phyloP scores from a whole-genome alignment of 2,888 invertebrate species.

The Exocentrus adspersus region DNA sequence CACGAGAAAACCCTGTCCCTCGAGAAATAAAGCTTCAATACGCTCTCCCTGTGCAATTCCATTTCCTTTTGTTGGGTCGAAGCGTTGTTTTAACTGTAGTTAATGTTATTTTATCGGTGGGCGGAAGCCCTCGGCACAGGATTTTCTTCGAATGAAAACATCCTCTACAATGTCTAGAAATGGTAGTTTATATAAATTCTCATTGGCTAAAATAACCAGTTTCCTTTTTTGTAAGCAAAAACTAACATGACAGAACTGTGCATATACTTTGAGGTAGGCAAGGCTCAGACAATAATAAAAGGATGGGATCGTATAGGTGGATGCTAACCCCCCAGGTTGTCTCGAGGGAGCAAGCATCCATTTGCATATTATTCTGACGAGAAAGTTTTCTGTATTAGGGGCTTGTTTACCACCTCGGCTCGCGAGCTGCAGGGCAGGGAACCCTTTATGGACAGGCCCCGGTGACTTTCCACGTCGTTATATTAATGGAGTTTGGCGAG shows the following conservation, averaged over 20 bases:
- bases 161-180: too few species aligned
- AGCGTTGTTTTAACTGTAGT: slow-evolving; percentile 19
- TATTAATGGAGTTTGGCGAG: too few species aligned
- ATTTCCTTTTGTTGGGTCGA: slow-evolving; percentile 14
- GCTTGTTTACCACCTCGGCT: neutral
- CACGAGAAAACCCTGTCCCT: slow-evolving; percentile 4
- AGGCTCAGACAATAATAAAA: neutral
- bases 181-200: too few species aligned
- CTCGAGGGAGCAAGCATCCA: neutral
- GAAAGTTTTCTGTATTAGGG: neutral
- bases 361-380: neutral
- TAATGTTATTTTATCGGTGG: slow-evolving; percentile 10
- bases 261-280: too few species aligned
- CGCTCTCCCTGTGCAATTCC: slow-evolving; percentile 5
- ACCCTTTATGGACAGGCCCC: too few species aligned
- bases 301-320: neutral
- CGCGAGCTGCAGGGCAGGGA: neutral
- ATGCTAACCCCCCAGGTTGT: neutral
- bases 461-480: too few species aligned
- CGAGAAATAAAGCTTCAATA: slow-evolving; percentile 8
- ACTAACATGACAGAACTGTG: too few species aligned
- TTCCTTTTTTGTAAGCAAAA: too few species aligned
- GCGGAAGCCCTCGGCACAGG: too few species aligned
- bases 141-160: too few species aligned
- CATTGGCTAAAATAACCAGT: too few species aligned